phyloP scores from a whole-genome alignment of 2,888 invertebrate genomes.

The Blera fallax region DNA sequence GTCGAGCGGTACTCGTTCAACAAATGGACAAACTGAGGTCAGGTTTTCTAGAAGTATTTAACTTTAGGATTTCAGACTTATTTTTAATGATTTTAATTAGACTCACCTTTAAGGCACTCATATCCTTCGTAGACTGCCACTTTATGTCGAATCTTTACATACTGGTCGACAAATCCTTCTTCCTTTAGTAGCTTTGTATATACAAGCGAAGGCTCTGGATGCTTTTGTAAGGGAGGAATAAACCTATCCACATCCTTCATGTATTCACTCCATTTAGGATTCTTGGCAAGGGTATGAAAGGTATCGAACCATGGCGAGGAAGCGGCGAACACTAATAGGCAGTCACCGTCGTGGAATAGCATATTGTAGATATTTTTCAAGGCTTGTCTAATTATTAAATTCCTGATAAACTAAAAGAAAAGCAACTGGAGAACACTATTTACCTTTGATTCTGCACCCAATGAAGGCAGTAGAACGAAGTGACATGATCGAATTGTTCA shows the following conservation, averaged over 20 bases:
- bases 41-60: slow-evolving; percentile 83
- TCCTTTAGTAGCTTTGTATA: slow-evolving; percentile 82
- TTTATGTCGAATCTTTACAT: slow-evolving; percentile 84
- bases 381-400: slow-evolving; percentile 82
- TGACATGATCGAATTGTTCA: slow-evolving; percentile 86
- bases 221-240: slow-evolving; percentile 87
- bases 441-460: slow-evolving; percentile 90
- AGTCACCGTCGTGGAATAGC: slow-evolving; percentile 86
- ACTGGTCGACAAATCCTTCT: slow-evolving; percentile 84
- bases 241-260: slow-evolving; percentile 86
- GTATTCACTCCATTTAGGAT: slow-evolving; percentile 85
- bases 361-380: slow-evolving; percentile 86
- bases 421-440: slow-evolving; percentile 76
- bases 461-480: slow-evolving; percentile 91
- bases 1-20: slow-evolving; percentile 84
- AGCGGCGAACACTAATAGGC: slow-evolving; percentile 87
- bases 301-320: slow-evolving; percentile 87
- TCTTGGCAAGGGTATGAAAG: slow-evolving; percentile 84
- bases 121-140: slow-evolving; percentile 84
- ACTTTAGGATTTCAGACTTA: not conserved
- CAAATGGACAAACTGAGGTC: slow-evolving; percentile 87
- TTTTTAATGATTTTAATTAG: not conserved
- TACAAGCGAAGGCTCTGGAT: slow-evolving; percentile 82
- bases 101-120: slow-evolving; percentile 83
- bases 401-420: not conserved